Evolutionary conservation across 2,113 vertebrate species (phyloP), one percentile per base, ranked within the genome.

Genomic region (Labeo rohita): DNA sequence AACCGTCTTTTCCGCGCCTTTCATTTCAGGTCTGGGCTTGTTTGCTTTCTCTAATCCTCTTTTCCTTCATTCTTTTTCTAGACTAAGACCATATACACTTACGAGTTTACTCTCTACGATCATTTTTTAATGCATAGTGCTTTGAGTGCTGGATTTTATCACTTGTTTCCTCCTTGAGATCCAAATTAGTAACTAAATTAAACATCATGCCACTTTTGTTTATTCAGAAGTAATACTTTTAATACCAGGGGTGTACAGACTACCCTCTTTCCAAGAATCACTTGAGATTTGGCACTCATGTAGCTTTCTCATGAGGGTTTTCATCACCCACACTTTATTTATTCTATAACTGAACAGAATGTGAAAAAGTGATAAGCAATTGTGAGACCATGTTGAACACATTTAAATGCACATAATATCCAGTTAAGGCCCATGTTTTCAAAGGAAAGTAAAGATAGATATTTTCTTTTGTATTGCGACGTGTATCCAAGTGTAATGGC

Each of bases 41-140:
- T 83, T 61, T 79, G 9, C 36, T 34, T 43, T 83, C 72, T 68
- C 13, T 85, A 18, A 83, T n/a, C 18, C 6, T 65, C n/a, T 8
- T 10, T 85, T 28, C 21, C 34, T 23, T 5, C 6, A n/a, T 16
- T 65, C 61, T 23, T 76, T n/a, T 66, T 47, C 0, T 16, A 8
- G 18, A 56, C 54, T 8, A 18, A 52, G 23, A 52, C n/a, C n/a
- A 76, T 50, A 34, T 0, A 34, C 0, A 23, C 34, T 56, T 54
- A 15, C 7, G 13, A 16, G 36, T 8, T 68, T 68, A 39, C 34
- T 16, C 65, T 36, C 34, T 4, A 16, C 12, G 13, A 15, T 39
- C 11, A 68, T 36, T 13, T 36, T 16, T 68, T 16, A 4, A n/a
- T n/a, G 54, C 54, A 21, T 39, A 16, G 34, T 70, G 11, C 11